Evolutionary conservation across 1,140 invertebrate species (phyloP).

Genomic region (Trissolcus basalis): DNA sequence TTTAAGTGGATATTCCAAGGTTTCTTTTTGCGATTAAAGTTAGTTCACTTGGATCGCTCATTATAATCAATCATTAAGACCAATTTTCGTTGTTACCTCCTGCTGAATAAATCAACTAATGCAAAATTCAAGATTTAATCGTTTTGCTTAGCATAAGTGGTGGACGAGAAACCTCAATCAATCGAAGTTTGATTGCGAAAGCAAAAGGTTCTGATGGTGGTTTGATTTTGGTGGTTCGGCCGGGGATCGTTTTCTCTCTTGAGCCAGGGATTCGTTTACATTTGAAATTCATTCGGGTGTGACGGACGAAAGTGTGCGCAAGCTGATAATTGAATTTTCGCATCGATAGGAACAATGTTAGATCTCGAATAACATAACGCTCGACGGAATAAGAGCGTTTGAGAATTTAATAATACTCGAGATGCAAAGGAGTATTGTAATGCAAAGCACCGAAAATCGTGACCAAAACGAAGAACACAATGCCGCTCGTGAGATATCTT

Average conservation of each 20-base stretch:
- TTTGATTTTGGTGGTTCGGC: no score
- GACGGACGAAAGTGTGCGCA: conserved; percentile 32
- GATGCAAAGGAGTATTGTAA: conserved; percentile 40
- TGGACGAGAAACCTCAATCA: neutral
- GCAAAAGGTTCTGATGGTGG: no score
- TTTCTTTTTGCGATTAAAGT: conserved; percentile 5
- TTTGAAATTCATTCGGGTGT: conserved; percentile 19
- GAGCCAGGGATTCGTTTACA: conserved; percentile 8
- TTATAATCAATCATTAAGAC: neutral
- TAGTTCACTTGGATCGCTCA: neutral
- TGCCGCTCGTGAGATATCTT: conserved; percentile 19
- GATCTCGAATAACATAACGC: conserved; percentile 45
- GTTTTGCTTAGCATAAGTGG: neutral
- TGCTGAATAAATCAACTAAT: no score
- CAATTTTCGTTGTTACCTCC: neutral
- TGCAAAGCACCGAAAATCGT: conserved; percentile 46
- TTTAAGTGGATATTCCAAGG: conserved; percentile 36
- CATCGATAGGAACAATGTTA: conserved; percentile 51
- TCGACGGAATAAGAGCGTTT: conserved; percentile 35
- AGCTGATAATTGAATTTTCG: conserved; percentile 44
- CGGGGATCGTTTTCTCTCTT: no score
- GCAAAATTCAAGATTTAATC: no score
- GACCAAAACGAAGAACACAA: conserved; percentile 40
- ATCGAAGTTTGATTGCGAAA: no score
- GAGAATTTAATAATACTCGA: conserved; percentile 42